A percentile compares a stretch with the other conserved stretches of the same genome.
These are phyloP conservation scores for Apteryx mantelli DNA, from an alignment of 2,113 vertebrate genomes.

Conservation along the genomic window DNA sequence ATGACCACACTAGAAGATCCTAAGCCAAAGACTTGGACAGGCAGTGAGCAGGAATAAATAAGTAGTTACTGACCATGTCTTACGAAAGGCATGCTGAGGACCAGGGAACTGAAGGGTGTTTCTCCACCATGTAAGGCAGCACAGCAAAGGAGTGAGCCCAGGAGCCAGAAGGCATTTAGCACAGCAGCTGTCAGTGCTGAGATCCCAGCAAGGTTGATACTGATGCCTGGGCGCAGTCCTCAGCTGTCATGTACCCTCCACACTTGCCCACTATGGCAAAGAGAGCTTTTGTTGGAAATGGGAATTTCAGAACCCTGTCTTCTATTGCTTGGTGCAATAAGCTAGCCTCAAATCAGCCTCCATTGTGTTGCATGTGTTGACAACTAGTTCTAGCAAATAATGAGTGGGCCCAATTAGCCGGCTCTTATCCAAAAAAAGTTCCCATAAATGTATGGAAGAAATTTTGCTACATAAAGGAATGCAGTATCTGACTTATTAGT, in stretches of 20 bases:
- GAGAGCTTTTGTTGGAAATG: not conserved
- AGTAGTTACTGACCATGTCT: not conserved
- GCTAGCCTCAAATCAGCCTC: not conserved
- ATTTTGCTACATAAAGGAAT: not conserved
- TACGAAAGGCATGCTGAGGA: not conserved
- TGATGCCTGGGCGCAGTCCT: not conserved
- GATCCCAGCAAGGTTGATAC: not conserved
- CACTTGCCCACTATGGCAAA: not conserved
- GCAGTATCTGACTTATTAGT: not conserved
- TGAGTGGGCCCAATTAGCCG: not conserved
- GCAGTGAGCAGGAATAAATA: not conserved
- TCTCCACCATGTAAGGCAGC: not conserved
- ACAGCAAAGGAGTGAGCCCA: not conserved
- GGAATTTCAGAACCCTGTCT: not conserved
- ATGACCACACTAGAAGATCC: fast-evolving
- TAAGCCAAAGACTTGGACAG: not conserved
- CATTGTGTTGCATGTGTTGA: not conserved
- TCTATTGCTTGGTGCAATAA: not conserved
- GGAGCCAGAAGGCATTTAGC: not conserved
- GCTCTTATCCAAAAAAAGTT: not conserved
- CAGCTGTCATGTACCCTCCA: not conserved
- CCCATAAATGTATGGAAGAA: not conserved
- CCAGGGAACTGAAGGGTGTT: not conserved
- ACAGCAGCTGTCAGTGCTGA: not conserved
- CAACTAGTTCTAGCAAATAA: not conserved